Percentiles rank a stretch among this genome's conserved stretches.
Evolutionary conservation across 2,113 vertebrate species (phyloP).

Genomic region (Sigmodon hispidus): DNA sequence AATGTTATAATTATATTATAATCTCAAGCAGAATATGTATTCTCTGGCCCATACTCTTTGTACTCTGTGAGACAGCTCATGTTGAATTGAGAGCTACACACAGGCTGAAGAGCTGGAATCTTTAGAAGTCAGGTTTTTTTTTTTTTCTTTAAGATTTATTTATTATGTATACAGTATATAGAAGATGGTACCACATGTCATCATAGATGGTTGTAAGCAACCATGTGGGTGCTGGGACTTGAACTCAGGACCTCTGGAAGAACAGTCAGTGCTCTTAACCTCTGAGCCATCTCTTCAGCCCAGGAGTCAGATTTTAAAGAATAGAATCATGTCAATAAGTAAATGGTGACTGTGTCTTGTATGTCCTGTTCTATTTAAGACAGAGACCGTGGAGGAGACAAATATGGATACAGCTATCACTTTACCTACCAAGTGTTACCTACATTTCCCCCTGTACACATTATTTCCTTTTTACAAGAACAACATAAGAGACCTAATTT

Average conservation of each 20-base stretch:
- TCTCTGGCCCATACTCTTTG: neutral
- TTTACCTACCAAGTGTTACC: neutral
- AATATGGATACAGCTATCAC: neutral
- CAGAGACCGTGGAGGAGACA: neutral
- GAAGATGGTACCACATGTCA: too few relatives aligned
- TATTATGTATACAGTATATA: too few relatives aligned
- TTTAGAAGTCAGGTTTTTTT: neutral
- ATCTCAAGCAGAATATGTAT: neutral
- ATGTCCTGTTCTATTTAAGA: neutral
- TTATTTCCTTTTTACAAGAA: neutral
- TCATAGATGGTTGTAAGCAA: too few relatives aligned
- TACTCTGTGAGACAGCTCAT: neutral
- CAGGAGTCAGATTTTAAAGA: too few relatives aligned
- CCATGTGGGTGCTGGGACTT: too few relatives aligned
- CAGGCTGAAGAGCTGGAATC: neutral
- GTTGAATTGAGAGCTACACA: neutral
- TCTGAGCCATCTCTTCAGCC: too few relatives aligned
- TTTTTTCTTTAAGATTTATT: too few relatives aligned
- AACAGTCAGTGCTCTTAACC: too few relatives aligned
- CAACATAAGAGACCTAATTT: neutral
- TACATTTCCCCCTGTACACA: rapidly evolving
- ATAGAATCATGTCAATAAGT: neutral
- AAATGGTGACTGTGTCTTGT: neutral
- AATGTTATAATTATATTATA: neutral
- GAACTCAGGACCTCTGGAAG: too few relatives aligned